Base-by-base conservation (phyloP, 2,888 invertebrate genomes). In the Dromius quadrimaculatus region DNA sequence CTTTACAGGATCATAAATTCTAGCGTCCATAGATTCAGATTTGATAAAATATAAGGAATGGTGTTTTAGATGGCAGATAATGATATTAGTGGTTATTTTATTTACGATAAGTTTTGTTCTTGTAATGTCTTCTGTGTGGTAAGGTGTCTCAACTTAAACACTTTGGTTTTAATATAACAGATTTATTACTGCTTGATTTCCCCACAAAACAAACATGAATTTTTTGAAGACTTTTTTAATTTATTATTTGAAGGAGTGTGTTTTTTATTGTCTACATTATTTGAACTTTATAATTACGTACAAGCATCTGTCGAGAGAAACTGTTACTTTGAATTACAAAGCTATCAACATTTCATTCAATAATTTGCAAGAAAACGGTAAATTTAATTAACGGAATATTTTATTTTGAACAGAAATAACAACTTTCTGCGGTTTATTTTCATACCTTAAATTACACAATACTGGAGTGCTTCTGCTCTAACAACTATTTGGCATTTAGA, bases 1-100 rank as follows among this genome's bases (percentile, higher is more conserved):
- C 59, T 36, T 59, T 62, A 62, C 62, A 62, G 41, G 62, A 41
- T 62, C 62, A 64, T 64, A 64, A 64, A 64, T 64, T 64, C 64
- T 64, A 45, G 45, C 64, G 45, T 17, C 45, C 64, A 64, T 64
- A 47, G 64, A 64, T 64, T 64, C 45, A 47, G 66, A 66, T 66
- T 66, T 66, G 69, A 69, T 69, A 69, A 69, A 69, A 69, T 69
- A 69, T 69, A 69, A 69, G 61, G 45, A 59, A 69, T 69, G 69
- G 69, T 69, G 69, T 61, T 69, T 69, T 57, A 59, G 69, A 69
- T 69, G 59, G 61, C 54, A 69, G 69, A 69, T 69, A 59, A 61
- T 69, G 43, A 45, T 69, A 61, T 69, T 69, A 69, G 69, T 59
- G 45, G 36, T 61, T 69, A 45, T 69, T 69, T 69, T 69, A 66